phyloP scores from a whole-genome alignment of 2,888 invertebrate genomes.

The Tholera decimalis region DNA sequence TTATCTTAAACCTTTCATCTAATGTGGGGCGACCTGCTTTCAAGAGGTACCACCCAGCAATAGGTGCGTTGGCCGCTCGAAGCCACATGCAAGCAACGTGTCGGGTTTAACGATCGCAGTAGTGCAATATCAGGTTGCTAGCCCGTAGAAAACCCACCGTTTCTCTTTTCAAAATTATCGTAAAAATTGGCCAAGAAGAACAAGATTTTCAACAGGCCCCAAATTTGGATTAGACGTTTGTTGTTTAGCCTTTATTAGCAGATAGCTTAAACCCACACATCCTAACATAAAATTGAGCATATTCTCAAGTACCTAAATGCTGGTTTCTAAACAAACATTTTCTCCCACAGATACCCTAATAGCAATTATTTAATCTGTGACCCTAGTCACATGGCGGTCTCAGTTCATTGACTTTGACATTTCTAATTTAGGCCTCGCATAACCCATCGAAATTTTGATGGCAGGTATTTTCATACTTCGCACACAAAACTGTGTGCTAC shows the following conservation, averaged over 20 bases:
- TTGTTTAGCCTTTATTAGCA: slow-evolving; percentile 14
- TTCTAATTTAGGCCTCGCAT: slow-evolving; percentile 74
- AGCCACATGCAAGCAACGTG: slow-evolving; percentile 41
- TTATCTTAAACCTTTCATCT: slow-evolving; percentile 29
- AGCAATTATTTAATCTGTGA: slow-evolving; percentile 66
- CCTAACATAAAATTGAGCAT: slow-evolving; percentile 18
- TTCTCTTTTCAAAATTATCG: slow-evolving; percentile 39
- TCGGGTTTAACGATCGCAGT: slow-evolving; percentile 38
- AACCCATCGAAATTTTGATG: slow-evolving; percentile 61
- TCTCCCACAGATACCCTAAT: slow-evolving; percentile 59
- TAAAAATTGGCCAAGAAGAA: slow-evolving; percentile 11
- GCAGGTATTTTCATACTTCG: slow-evolving; percentile 34
- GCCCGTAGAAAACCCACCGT: slow-evolving; percentile 23
- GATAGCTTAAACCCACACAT: slow-evolving; percentile 31
- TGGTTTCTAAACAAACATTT: slow-evolving; percentile 58
- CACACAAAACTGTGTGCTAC: slow-evolving; percentile 50
- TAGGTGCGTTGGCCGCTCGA: slow-evolving; percentile 34
- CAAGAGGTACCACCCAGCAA: slow-evolving; percentile 23
- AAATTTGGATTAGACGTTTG: slow-evolving; percentile 7
- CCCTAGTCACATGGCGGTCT: slow-evolving; percentile 62
- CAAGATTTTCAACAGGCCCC: slow-evolving; percentile 20
- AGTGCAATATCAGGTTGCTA: slow-evolving; percentile 37
- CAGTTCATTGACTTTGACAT: slow-evolving; percentile 80
- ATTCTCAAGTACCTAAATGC: slow-evolving; percentile 32
- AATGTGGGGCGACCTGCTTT: slow-evolving; percentile 42